Conservation (phyloP, 2,888 invertebrate genomes). For the Druceiella hillmani region DNA sequence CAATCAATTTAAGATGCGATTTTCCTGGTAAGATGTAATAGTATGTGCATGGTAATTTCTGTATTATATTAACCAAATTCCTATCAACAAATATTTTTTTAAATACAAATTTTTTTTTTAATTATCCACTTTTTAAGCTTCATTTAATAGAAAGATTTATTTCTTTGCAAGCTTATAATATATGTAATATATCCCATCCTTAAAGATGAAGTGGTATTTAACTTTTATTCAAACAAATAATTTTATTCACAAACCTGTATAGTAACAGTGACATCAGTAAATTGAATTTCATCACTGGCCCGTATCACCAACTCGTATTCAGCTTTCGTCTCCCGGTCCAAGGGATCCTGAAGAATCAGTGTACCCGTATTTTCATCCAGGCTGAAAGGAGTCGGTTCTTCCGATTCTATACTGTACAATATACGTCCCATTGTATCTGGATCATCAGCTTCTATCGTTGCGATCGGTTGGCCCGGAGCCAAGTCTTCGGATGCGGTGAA, state of each 20-base stretch:
- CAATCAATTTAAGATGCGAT: too few relatives aligned
- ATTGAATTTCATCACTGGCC: conserved; percentile 86
- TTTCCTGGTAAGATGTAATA: too few relatives aligned
- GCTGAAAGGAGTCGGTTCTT: conserved; percentile 62
- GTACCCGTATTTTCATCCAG: conserved; percentile 68
- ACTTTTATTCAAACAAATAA: too few relatives aligned
- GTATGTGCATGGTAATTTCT: too few relatives aligned
- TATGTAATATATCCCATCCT: too few relatives aligned
- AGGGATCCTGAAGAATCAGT: conserved; percentile 67
- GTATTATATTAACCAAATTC: too few relatives aligned
- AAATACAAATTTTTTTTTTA: too few relatives aligned
- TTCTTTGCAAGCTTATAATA: too few relatives aligned
- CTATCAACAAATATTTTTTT: too few relatives aligned
- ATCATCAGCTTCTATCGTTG: conserved; percentile 73
- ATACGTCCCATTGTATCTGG: conserved; percentile 79
- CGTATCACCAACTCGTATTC: conserved; percentile 74
- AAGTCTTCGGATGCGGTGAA: conserved; percentile 82
- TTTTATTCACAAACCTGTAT: conserved; percentile 61
- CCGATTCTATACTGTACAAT: conserved; percentile 65
- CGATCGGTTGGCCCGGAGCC: conserved; percentile 73
- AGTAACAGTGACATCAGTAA: conserved; percentile 70
- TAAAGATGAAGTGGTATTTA: too few relatives aligned
- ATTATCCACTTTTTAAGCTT: too few relatives aligned
- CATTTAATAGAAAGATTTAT: too few relatives aligned
- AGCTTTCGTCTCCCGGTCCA: conserved; percentile 79